A percentile compares a stretch with the other conserved stretches of the same genome.
Evolutionary conservation across 2,113 vertebrate genomes (phyloP).

Genomic region (Sinocyclocheilus anophthalmus): DNA sequence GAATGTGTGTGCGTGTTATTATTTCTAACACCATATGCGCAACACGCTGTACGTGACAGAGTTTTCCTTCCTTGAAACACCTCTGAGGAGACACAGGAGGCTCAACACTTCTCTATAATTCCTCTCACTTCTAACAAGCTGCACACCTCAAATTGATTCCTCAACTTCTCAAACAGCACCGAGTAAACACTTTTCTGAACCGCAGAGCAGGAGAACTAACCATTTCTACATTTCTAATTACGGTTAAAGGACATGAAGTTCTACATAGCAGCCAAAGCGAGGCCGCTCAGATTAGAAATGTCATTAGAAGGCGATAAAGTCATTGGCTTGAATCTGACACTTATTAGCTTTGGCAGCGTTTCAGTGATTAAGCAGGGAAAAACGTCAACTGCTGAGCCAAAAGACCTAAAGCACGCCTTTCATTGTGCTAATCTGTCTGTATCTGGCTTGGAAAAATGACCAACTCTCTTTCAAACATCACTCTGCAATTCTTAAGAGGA

Average conservation of each 20-base stretch:
- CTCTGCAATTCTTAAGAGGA: conserved; percentile 1
- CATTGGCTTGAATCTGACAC: conserved; percentile 41
- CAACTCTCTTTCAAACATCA: neutral
- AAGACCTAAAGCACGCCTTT: conserved; percentile 12
- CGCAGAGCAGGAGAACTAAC: conserved; percentile 34
- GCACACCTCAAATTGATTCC: conserved; percentile 51
- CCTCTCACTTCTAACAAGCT: conserved; percentile 44
- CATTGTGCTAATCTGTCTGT: conserved; percentile 14
- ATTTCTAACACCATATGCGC: neutral
- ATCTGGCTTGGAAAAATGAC: neutral
- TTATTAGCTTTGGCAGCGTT: conserved; percentile 50
- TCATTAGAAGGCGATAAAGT: conserved; percentile 37
- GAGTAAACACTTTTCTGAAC: conserved; percentile 49
- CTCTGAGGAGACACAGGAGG: conserved; percentile 14
- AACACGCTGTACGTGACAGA: neutral
- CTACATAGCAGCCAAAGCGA: conserved; percentile 21
- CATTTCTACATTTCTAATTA: conserved; percentile 55
- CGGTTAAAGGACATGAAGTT: conserved; percentile 30
- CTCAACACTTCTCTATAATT: conserved; percentile 43
- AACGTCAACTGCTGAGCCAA: neutral
- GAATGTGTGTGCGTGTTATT: neutral
- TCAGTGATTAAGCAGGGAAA: conserved; percentile 13
- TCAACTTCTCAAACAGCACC: conserved; percentile 53
- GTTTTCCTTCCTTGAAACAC: conserved; percentile 30
- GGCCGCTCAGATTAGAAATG: conserved; percentile 41